These are phyloP conservation scores for Macaca mulatta DNA, from an alignment of 2,113 vertebrate genomes.

Conservation along the genomic window DNA sequence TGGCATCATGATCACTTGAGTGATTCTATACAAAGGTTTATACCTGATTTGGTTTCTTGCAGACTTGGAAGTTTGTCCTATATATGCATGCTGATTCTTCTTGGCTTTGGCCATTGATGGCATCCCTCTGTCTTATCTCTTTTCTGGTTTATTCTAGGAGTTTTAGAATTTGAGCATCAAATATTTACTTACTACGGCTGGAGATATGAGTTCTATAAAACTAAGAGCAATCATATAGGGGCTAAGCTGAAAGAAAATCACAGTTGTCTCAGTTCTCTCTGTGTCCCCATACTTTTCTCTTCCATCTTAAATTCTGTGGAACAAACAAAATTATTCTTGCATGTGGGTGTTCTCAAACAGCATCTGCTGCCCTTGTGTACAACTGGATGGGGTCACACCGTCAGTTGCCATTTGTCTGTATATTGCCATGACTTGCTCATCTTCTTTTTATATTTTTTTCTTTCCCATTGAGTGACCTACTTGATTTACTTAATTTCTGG, in stretches of 20 bases:
- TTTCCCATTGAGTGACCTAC: background rate
- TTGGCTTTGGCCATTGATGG: background rate
- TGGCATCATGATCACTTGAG: background rate
- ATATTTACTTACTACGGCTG: background rate
- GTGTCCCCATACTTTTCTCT: background rate
- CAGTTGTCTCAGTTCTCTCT: background rate
- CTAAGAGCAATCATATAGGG: fast-evolving
- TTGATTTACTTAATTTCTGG: background rate
- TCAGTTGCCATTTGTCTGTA: background rate
- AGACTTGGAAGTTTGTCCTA: background rate
- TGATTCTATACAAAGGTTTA: background rate
- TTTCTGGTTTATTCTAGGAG: background rate
- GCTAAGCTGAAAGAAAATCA: background rate
- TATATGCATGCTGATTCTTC: background rate
- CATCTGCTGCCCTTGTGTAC: background rate
- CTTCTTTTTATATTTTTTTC: background rate
- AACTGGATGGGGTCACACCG: background rate
- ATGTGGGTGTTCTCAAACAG: background rate
- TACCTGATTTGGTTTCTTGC: background rate
- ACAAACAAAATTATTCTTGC: background rate
- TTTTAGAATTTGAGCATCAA: background rate
- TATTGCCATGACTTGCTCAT: background rate
- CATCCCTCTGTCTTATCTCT: background rate
- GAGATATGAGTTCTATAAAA: background rate
- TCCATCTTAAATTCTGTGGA: background rate